Conservation (phyloP, 2,797 vertebrate genomes). For the Serranus cabrilla region DNA sequence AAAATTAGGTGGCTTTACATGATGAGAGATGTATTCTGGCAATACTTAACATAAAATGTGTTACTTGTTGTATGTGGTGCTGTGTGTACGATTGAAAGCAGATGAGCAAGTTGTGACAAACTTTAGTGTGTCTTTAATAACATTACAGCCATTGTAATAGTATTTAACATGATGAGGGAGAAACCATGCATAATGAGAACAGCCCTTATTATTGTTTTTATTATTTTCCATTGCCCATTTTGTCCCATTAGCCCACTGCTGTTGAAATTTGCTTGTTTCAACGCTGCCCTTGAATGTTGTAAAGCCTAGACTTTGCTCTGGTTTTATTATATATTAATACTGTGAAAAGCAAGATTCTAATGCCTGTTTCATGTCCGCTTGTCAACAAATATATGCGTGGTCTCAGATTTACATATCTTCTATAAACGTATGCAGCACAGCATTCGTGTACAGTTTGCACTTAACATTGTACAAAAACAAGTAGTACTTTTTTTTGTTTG, state of each 20-base stretch:
- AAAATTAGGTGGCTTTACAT: conserved; percentile 10
- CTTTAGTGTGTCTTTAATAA: background rate
- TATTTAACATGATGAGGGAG: background rate
- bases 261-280: background rate
- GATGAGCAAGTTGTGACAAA: background rate
- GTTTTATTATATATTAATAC: background rate
- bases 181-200: background rate
- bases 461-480: background rate
- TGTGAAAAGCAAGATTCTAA: background rate
- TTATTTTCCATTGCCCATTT: background rate
- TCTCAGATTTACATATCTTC: background rate
- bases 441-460: background rate
- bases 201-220: background rate
- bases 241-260: background rate
- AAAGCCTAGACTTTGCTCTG: background rate
- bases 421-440: background rate
- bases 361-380: background rate
- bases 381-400: background rate
- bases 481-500: background rate
- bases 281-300: background rate
- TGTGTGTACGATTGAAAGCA: conserved; percentile 12
- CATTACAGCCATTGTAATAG: background rate
- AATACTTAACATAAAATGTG: conserved; percentile 4
- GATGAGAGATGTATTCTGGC: background rate
- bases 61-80: too few species aligned